Evolutionary conservation across 2,888 invertebrate species (phyloP), one percentile per base, ranked within the genome.

Genomic region (Siphonodentalium dalli): DNA sequence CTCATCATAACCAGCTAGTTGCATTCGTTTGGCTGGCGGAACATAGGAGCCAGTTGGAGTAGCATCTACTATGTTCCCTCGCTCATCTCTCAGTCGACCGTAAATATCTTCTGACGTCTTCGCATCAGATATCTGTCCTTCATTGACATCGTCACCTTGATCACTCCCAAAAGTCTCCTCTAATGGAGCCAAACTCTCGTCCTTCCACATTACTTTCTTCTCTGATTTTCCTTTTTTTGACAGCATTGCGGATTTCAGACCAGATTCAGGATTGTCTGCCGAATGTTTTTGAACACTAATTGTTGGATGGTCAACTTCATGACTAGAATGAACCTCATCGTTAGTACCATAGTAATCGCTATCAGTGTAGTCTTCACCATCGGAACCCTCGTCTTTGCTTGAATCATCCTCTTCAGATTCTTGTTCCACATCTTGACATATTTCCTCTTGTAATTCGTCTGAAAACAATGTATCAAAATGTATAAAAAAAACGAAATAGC

Each of bases 71-170:
- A 95, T 78, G 76, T 90, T 88, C 2, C 96, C 96, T 66, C 89
- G 86, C 71, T 88, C 87, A 75, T 90, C 90, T 65, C 92, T 86
- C 66, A 89, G 86, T 54, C 95, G 85, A 0, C 96, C 96, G 82
- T 97, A 96, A 77, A 97, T 96, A 83, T 97, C 96, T 84, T 96
- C 74, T 50, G 75, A 66, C 67, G 28, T 33, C 44, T 74, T 64
- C 67, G 39, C 31, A 13, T 31, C 33, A 9, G 35, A 18, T 28
- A 50, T 15, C 15, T 38, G 39, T 13, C 41, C 46, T 15, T 26
- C 26, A 34, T 44, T 50, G 13, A 65, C 61, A 28, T 57, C 63
- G 27, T 68, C 72, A 65, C 41, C 42, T 43, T 61, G 54, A 23
- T 46, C 46, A 53, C 85, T 85, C 0, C 82, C 84, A 58, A 85